Percentiles rank a stretch among this genome's conserved stretches.
These are phyloP conservation scores for Oxygymnocypris stewartii DNA, from an alignment of 2,113 vertebrate species.

Conservation along the genomic window DNA sequence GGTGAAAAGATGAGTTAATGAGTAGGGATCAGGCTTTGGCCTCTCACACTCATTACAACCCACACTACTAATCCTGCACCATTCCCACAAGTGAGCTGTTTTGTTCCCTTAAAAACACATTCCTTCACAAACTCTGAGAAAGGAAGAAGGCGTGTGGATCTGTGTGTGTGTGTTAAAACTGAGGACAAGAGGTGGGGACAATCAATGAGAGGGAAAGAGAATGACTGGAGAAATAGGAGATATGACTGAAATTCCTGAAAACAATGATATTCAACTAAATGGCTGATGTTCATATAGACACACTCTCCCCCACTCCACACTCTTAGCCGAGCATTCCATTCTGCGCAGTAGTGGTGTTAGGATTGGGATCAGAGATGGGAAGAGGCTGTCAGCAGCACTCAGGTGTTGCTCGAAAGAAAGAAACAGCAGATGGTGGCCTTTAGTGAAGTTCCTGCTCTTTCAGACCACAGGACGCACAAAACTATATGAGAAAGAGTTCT, in stretches of 20 bases:
- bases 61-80: constrained; percentile 80
- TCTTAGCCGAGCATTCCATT: constrained; percentile 87
- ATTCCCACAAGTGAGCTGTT: constrained; percentile 88
- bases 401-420: constrained; percentile 89
- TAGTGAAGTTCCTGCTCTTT: constrained; percentile 88
- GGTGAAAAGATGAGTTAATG: constrained; percentile 61
- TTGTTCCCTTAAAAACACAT: constrained; percentile 73
- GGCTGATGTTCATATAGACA: constrained; percentile 85
- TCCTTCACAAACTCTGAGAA: constrained; percentile 53
- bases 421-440: constrained; percentile 96
- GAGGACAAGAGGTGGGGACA: background rate
- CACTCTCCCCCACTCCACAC: constrained; percentile 72
- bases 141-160: constrained; percentile 35
- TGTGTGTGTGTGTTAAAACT: background rate
- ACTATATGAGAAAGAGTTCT: constrained; percentile 84
- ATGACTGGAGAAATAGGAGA: constrained; percentile 6
- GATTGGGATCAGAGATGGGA: constrained; percentile 88
- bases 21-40: constrained; percentile 58
- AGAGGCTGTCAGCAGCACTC: constrained; percentile 81
- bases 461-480: constrained; percentile 79
- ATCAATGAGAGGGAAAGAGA: constrained; percentile 19
- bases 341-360: constrained; percentile 72
- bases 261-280: constrained; percentile 32
- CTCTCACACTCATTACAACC: constrained; percentile 86
- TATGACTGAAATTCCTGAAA: constrained; percentile 26